Conservation (phyloP, 2,797 vertebrate species). For the Thripadectes ignobilis region DNA sequence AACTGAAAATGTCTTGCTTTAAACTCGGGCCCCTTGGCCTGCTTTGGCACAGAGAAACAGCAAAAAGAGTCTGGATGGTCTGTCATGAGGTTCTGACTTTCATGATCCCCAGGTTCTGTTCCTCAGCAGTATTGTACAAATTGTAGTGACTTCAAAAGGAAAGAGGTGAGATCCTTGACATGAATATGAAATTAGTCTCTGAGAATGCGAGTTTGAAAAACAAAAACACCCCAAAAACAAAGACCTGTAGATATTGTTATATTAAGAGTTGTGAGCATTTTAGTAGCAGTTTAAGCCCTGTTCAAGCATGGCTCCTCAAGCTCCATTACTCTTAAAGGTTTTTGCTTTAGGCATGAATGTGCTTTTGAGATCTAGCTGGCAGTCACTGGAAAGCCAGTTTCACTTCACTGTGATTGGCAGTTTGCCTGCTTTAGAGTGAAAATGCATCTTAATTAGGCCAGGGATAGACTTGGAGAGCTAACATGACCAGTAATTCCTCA, state of each 20-base stretch:
- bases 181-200: not conserved
- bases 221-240: not conserved
- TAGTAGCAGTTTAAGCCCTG: not conserved
- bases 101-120: not conserved
- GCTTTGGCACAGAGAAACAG: not conserved
- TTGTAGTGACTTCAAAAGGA: not conserved
- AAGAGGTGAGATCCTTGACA: accelerated
- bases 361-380: not conserved
- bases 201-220: not conserved
- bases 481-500: not conserved
- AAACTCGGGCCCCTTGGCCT: not conserved
- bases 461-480: not conserved
- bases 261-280: not conserved
- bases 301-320: not conserved
- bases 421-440: not conserved
- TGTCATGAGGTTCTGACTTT: not conserved
- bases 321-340: not conserved
- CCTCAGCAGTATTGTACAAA: not conserved
- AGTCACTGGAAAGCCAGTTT: not conserved
- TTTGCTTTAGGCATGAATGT: not conserved
- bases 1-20: not conserved
- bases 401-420: not conserved
- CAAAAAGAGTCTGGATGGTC: not conserved
- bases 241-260: not conserved
- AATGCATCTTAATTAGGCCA: constrained; percentile 10